phyloP scores from a whole-genome alignment of 92 coral and sea anemone genomes.

The Palythoa grandis region DNA sequence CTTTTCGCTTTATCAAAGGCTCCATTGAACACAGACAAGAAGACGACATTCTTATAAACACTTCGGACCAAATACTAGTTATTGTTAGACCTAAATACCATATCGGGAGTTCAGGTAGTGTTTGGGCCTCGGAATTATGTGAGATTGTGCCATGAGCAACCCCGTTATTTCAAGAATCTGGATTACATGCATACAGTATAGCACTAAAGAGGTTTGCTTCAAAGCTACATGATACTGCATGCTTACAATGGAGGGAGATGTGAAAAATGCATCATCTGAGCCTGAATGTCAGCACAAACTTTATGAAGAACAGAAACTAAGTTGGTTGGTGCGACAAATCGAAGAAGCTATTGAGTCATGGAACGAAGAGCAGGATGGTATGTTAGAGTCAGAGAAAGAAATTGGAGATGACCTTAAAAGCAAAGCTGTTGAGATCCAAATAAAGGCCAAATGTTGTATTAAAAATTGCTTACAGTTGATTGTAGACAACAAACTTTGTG shows the following conservation, averaged over 20 bases:
- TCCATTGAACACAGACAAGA: slow-evolving; percentile 20
- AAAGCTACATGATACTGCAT: slow-evolving; percentile 17
- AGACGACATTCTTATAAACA: slow-evolving; percentile 33
- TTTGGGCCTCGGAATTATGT: slow-evolving; percentile 49
- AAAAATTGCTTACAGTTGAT: slow-evolving; percentile 1
- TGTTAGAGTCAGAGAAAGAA: not conserved
- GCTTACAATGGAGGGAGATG: slow-evolving; percentile 36
- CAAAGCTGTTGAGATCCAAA: slow-evolving; percentile 22
- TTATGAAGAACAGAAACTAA: slow-evolving; percentile 54
- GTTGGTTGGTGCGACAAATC: slow-evolving; percentile 49
- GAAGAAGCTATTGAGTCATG: slow-evolving; percentile 39
- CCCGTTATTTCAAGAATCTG: slow-evolving; percentile 19
- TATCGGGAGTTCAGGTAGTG: slow-evolving; percentile 49
- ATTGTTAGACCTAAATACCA: slow-evolving; percentile 39
- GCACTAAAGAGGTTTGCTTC: slow-evolving; percentile 3
- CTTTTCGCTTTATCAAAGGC: slow-evolving; percentile 51
- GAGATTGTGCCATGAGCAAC: slow-evolving; percentile 31
- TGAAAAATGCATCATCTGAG: slow-evolving; percentile 47
- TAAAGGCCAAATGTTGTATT: slow-evolving; percentile 1
- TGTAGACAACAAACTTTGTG: slow-evolving; percentile 17
- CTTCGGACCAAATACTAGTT: slow-evolving; percentile 38
- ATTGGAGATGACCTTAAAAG: slow-evolving; percentile 8
- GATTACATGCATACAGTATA: slow-evolving; percentile 8
- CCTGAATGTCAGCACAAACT: slow-evolving; percentile 43
- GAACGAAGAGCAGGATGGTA: slow-evolving; percentile 32